These are phyloP conservation scores for Telenomus remus DNA, from an alignment of 1,140 invertebrate species.

Conservation along the genomic window DNA sequence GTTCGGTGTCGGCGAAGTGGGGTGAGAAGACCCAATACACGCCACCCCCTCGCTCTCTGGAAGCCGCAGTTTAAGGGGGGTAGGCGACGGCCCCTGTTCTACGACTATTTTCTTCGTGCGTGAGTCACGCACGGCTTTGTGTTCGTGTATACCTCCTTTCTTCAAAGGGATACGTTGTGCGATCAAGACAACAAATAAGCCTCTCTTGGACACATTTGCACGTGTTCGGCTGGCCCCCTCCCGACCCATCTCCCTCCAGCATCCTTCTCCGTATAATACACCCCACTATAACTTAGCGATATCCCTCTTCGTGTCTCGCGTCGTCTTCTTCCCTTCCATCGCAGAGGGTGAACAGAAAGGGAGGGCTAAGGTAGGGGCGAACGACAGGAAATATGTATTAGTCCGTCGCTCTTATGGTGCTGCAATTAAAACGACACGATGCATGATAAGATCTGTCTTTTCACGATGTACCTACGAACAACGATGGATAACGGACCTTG, in stretches of 20 bases:
- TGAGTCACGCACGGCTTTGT: not conserved
- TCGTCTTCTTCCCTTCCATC: slow-evolving; percentile 25
- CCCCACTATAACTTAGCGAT: slow-evolving; percentile 23
- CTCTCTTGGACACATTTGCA: slow-evolving; percentile 22
- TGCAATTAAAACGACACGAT: slow-evolving; percentile 15
- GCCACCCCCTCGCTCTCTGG: slow-evolving; percentile 71
- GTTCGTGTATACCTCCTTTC: slow-evolving; percentile 9
- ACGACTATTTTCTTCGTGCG: slow-evolving; percentile 19
- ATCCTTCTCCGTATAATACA: slow-evolving; percentile 3
- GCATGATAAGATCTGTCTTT: not conserved
- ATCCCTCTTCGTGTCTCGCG: slow-evolving; percentile 19
- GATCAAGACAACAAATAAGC: slow-evolving; percentile 19
- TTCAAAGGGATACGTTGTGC: slow-evolving; percentile 1
- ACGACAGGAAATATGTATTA: not conserved
- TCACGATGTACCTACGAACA: not conserved
- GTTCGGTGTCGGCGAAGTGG: slow-evolving; percentile 63
- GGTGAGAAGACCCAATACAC: slow-evolving; percentile 68
- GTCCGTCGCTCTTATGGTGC: not conserved
- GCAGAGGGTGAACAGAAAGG: slow-evolving; percentile 11
- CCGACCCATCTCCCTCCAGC: slow-evolving; percentile 9
- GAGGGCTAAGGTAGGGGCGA: slow-evolving; percentile 3
- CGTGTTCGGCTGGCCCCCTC: slow-evolving; percentile 26
- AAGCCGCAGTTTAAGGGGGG: slow-evolving; percentile 66
- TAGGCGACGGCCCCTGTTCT: slow-evolving; percentile 47
- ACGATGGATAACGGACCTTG: not conserved